Evolutionary conservation across 2,113 vertebrate species (phyloP), one percentile per base, ranked within the genome.

Genomic region (Cephalopterus ornatus): DNA sequence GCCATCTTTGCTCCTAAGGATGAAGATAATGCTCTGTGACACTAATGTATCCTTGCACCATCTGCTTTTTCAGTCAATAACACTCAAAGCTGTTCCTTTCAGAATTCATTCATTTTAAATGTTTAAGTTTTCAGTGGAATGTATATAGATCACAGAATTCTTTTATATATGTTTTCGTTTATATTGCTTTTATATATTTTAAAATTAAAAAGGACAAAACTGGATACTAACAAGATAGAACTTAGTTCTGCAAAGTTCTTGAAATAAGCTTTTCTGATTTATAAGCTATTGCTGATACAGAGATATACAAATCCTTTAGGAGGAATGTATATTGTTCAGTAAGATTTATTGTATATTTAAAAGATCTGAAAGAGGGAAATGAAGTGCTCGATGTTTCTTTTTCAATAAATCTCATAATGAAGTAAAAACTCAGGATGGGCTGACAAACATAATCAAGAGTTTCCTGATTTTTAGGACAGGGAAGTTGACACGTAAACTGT

Each of bases 11-110:
- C 66, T 94, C 37, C 92, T 87, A 66, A 91, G 73, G 85, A 94
- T 95, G 96, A 95, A 92, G 83, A 70, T 95, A 96, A 97, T 95
- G 83, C 92, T 91, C 88, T 89, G 41, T 95, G 96, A 96, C 96
- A 95, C 88, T 96, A 97, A 96, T 96, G 95, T 95, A 94, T 93
- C 93, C 49, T 93, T 95, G 81, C 75, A 95, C 95, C 96, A 96
- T 96, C 91, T 97, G 96, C 92, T 94, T 95, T 96, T 96, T 96
- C 88, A 95, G 95, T 96, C 96, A 96, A 92, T 95, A 96, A 92
- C 65, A 90, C 65, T 93, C 96, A 94, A 87, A 96, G 93, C 53
- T 93, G 56, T 85, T 96, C 61, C 92, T 94, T 93, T 96, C 90
- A 92, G 83, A 92, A 93, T 82, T 89, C 76, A 84, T 96, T 92